Evolutionary conservation across 2,113 vertebrate species (phyloP).

Genomic region (Eulemur macaco): DNA sequence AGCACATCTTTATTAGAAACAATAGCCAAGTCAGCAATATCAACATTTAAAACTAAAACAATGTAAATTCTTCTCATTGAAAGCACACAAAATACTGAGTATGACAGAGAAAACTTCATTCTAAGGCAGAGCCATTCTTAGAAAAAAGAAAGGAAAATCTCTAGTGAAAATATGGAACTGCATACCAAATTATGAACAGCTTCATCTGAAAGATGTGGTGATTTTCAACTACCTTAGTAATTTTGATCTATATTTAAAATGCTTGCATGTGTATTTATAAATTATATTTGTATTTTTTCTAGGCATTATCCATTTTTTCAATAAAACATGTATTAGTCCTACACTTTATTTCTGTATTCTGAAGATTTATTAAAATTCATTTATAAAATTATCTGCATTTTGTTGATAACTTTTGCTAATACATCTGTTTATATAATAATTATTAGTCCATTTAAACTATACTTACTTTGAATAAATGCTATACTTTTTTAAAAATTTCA

Average conservation of each 20-base stretch:
- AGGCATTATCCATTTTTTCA: neutral
- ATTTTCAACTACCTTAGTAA: neutral
- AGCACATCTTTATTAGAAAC: neutral
- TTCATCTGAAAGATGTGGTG: neutral
- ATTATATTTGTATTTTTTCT: neutral
- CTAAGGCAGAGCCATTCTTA: neutral
- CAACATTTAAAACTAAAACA: neutral
- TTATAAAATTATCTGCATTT: neutral
- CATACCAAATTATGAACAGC: neutral
- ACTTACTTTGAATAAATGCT: neutral
- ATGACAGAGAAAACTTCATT: neutral
- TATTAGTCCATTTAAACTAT: neutral
- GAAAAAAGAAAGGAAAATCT: neutral
- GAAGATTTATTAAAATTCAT: neutral
- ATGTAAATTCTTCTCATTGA: neutral
- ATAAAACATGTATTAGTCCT: neutral
- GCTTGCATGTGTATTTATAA: neutral
- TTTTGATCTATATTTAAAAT: neutral
- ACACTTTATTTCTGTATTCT: neutral
- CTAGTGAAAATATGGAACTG: neutral
- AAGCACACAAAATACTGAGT: neutral
- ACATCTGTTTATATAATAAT: neutral
- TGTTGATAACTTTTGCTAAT: neutral
- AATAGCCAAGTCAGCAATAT: neutral
- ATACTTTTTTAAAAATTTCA: neutral